A percentile compares a stretch with the other conserved stretches of the same genome.
Conservation (phyloP, 1,140 invertebrate species). For the Euura lappo region DNA sequence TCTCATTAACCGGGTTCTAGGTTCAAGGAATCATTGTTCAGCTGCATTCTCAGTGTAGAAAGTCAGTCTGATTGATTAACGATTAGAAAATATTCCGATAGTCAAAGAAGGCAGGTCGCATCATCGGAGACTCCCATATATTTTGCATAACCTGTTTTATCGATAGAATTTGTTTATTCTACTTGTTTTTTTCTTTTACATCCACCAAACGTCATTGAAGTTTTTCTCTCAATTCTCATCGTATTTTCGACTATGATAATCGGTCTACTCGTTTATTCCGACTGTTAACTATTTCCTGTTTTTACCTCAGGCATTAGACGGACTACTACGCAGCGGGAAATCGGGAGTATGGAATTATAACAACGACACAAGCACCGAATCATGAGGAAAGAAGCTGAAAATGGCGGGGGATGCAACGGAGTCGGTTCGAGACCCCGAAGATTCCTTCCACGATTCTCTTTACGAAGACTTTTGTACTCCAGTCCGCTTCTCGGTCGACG, state of each 20-base stretch:
- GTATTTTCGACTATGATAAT: no score
- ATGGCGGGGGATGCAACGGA: conserved; percentile 44
- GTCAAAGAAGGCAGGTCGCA: no score
- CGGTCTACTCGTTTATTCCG: no score
- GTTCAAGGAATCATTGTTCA: not conserved
- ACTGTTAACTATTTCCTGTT: no score
- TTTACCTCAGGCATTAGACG: no score
- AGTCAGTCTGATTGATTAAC: not conserved
- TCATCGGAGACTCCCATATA: no score
- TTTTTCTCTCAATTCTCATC: no score
- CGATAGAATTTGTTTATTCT: not conserved
- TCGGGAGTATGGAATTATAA: conserved; percentile 18
- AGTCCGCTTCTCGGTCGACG: conserved; percentile 60
- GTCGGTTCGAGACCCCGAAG: conserved; percentile 45
- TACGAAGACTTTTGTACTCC: conserved; percentile 60
- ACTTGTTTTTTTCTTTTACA: not conserved
- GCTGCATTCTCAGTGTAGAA: not conserved
- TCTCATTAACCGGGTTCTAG: not conserved
- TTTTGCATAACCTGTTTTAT: conserved; percentile 4
- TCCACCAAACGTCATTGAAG: not conserved
- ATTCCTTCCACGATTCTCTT: conserved; percentile 59
- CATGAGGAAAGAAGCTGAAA: conserved; percentile 57
- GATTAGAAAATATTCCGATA: not conserved
- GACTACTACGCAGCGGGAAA: not conserved
- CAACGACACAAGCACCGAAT: conserved; percentile 23